These are phyloP conservation scores for Drosophila ochracea DNA, from an alignment of 2,888 invertebrate genomes.

Conservation along the genomic window DNA sequence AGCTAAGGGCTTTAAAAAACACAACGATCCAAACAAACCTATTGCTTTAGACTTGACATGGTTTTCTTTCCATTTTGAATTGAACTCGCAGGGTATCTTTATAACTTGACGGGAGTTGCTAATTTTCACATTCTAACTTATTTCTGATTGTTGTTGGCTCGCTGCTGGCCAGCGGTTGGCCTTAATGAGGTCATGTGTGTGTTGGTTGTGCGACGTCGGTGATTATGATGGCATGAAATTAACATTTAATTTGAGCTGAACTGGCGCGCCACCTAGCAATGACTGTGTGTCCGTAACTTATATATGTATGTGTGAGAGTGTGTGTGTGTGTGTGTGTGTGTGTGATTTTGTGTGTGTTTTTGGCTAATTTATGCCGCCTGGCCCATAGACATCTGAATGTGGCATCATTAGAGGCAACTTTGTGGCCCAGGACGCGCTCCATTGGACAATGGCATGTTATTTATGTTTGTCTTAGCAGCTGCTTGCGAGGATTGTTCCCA, in stretches of 20 bases:
- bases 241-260: conserved; percentile 79
- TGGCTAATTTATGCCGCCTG: conserved; percentile 74
- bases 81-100: conserved; percentile 24
- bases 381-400: conserved; percentile 67
- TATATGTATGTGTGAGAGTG: conserved; percentile 1
- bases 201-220: conserved; percentile 64
- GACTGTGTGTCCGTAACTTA: conserved; percentile 10
- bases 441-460: conserved; percentile 79
- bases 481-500: conserved; percentile 54
- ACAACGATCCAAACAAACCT: neutral
- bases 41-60: neutral
- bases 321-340: conserved; percentile 20
- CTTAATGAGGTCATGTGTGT: conserved; percentile 77
- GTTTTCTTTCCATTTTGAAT: neutral
- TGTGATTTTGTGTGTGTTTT: conserved; percentile 35
- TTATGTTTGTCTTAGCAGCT: conserved; percentile 79
- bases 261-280: conserved; percentile 68
- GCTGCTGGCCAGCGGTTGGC: conserved; percentile 68
- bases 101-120: conserved; percentile 3
- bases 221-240: conserved; percentile 82
- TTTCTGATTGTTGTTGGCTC: conserved; percentile 48
- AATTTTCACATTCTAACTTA: conserved; percentile 36
- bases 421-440: conserved; percentile 66
- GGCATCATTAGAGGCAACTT: conserved; percentile 79
- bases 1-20: neutral